These are phyloP conservation scores for Apodemia duryi DNA, from an alignment of 2,888 invertebrate species.

Conservation along the genomic window DNA sequence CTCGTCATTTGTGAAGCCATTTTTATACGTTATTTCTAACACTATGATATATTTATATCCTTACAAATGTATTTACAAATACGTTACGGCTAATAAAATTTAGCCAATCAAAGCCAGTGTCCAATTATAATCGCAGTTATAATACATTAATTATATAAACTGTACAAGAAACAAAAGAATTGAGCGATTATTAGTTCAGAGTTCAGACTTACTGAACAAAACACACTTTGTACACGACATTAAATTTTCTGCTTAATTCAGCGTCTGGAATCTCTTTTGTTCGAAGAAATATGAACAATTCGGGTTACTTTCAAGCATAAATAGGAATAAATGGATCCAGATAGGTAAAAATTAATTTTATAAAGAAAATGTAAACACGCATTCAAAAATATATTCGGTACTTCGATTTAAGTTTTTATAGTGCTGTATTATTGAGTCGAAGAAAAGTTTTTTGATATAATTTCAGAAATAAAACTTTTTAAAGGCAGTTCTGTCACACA, in stretches of 20 bases:
- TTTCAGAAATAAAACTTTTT: no score
- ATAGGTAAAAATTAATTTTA: no score
- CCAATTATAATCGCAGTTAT: conserved; percentile 33
- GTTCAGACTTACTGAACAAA: conserved; percentile 7
- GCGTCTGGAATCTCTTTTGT: background rate
- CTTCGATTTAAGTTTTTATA: no score
- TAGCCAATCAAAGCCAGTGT: conserved; percentile 54
- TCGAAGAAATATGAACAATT: background rate
- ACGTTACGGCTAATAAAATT: conserved; percentile 61
- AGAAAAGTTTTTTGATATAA: no score
- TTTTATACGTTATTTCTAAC: no score
- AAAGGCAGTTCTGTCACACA: no score
- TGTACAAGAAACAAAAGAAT: conserved; percentile 19
- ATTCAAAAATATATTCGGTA: no score
- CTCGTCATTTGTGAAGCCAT: no score
- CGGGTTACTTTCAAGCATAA: no score
- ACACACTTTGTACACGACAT: background rate
- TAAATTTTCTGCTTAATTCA: background rate
- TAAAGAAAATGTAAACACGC: no score
- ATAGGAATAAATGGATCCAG: no score
- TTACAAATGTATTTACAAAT: conserved; percentile 53
- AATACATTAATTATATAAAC: conserved; percentile 22
- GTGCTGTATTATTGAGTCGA: no score
- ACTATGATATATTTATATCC: conserved; percentile 31
- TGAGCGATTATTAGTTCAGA: conserved; percentile 19